Evolutionary conservation across 2,888 invertebrate genomes (phyloP).

Genomic region (Odontocerum albicorne): DNA sequence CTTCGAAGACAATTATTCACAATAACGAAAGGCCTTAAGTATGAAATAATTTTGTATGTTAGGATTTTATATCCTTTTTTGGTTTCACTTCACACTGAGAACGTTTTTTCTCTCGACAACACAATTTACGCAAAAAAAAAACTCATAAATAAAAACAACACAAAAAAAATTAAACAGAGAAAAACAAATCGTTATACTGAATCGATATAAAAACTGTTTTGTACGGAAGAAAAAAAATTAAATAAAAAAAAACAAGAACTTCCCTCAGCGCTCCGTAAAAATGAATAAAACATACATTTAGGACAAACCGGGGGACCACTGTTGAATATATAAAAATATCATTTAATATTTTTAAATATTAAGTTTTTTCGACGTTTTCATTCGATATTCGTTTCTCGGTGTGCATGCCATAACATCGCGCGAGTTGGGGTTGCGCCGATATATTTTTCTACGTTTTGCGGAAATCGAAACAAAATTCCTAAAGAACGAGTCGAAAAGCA

Average conservation of each 20-base stretch:
- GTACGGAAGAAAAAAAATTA: conserved; percentile 5
- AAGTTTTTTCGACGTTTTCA: not conserved
- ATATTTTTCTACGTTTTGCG: conserved; percentile 14
- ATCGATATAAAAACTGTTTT: conserved; percentile 9
- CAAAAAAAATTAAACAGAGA: conserved; percentile 19
- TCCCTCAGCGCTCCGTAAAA: conserved; percentile 2
- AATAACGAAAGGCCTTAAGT: not conserved
- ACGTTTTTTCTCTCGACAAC: conserved; percentile 8
- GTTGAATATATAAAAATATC: conserved; percentile 7
- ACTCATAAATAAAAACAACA: conserved; percentile 16
- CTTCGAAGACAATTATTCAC: not conserved
- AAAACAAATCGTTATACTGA: conserved; percentile 18
- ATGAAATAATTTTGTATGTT: not conserved
- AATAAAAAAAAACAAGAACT: conserved; percentile 9
- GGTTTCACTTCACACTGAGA: conserved; percentile 18
- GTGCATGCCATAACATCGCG: conserved; percentile 13
- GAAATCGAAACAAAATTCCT: conserved; percentile 10
- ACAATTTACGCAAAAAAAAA: conserved; percentile 13
- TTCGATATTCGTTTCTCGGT: conserved; percentile 1
- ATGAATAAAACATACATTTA: conserved; percentile 18
- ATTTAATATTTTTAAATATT: too few relatives aligned
- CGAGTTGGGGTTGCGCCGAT: not conserved
- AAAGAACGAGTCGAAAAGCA: not conserved
- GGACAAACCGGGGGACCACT: conserved; percentile 13
- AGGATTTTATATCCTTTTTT: conserved; percentile 3